Evolutionary conservation across 2,113 vertebrate species (phyloP).

Genomic region (Cairina moschata): DNA sequence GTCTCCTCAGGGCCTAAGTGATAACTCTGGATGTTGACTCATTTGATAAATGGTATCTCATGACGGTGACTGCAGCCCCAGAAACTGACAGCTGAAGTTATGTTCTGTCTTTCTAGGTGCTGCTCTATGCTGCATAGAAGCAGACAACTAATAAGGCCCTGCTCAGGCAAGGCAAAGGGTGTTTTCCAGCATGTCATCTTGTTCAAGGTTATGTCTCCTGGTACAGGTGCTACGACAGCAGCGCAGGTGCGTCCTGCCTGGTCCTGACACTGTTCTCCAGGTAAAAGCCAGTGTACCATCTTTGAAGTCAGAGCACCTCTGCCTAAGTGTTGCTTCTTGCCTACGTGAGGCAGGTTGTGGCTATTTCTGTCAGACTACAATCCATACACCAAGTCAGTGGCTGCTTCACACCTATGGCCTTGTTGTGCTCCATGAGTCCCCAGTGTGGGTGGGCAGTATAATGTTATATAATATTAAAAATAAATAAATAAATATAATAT

Average conservation of each 20-base stretch:
- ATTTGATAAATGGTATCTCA: conserved; percentile 42
- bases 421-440: neutral
- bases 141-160: neutral
- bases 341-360: neutral
- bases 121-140: neutral
- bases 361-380: neutral
- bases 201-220: neutral
- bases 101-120: neutral
- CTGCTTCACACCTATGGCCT: neutral
- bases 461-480: too few species aligned
- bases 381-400: neutral
- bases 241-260: neutral
- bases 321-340: neutral
- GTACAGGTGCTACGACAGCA: neutral
- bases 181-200: fast-evolving
- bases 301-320: neutral
- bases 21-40: conserved; percentile 47
- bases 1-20: conserved; percentile 27
- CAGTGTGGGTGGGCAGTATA: neutral
- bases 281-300: neutral
- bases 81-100: neutral
- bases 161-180: neutral
- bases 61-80: conserved; percentile 15
- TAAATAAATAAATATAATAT: too few species aligned
- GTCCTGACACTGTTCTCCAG: neutral